Evolutionary conservation across 2,888 invertebrate species (phyloP).

Genomic region (Spilosoma lubricipeda): DNA sequence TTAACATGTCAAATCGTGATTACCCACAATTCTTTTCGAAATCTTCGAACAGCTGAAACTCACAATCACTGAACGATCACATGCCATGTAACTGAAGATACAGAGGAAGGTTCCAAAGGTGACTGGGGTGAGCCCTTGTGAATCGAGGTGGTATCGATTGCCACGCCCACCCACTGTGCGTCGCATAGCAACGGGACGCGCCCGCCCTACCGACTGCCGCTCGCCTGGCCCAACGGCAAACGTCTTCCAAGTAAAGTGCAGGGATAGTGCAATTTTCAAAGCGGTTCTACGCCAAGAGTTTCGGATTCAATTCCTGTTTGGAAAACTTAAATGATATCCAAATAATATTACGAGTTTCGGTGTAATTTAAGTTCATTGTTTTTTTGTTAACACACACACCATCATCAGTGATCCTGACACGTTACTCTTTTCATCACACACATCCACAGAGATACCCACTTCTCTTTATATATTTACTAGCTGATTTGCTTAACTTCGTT

Average conservation of each 20-base stretch:
- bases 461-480: too few species aligned
- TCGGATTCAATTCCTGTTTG: not conserved
- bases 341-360: not conserved
- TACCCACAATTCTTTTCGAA: not conserved
- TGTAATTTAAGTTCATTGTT: not conserved
- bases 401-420: too few species aligned
- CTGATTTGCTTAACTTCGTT: too few species aligned
- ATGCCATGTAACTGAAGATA: slow-evolving; percentile 39
- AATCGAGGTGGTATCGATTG: slow-evolving; percentile 89
- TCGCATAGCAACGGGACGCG: slow-evolving; percentile 80
- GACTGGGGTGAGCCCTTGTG: slow-evolving; percentile 59
- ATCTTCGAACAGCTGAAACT: not conserved
- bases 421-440: too few species aligned
- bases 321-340: not conserved
- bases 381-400: not conserved
- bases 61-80: slow-evolving; percentile 46
- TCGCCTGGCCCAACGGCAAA: slow-evolving; percentile 50
- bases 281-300: not conserved
- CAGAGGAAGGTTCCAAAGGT: slow-evolving; percentile 52
- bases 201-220: slow-evolving; percentile 53
- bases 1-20: not conserved
- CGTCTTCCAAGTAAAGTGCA: slow-evolving; percentile 45
- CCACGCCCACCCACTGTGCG: slow-evolving; percentile 88
- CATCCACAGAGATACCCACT: too few species aligned
- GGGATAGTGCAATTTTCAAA: not conserved